Conservation (phyloP, 2,888 invertebrate species). For the Cantharis rustica region DNA sequence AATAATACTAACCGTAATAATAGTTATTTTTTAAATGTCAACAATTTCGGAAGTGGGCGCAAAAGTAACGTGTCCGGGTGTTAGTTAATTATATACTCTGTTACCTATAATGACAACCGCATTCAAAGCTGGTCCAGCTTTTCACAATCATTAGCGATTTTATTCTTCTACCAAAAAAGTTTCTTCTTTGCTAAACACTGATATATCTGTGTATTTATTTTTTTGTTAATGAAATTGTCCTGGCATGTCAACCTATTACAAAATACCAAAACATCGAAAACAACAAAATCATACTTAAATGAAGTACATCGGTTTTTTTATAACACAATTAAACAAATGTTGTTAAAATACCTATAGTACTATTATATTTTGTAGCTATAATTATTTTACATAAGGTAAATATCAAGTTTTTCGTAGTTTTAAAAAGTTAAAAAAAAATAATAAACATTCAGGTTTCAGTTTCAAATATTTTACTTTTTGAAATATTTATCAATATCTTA, state of each 20-base stretch:
- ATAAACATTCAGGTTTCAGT: too few species aligned
- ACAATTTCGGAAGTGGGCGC: slow-evolving; percentile 30
- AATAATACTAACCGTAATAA: slow-evolving; percentile 26
- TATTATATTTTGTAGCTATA: too few species aligned
- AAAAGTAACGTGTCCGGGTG: slow-evolving; percentile 26
- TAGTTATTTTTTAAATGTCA: slow-evolving; percentile 30
- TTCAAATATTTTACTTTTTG: too few species aligned
- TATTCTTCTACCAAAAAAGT: neutral
- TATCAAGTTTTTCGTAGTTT: too few species aligned
- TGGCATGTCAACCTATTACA: neutral
- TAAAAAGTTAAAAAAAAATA: too few species aligned
- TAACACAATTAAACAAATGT: too few species aligned
- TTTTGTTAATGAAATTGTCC: neutral
- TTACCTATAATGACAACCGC: slow-evolving; percentile 27
- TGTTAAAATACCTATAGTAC: too few species aligned
- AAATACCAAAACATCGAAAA: neutral
- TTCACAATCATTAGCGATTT: slow-evolving; percentile 26
- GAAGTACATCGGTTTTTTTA: too few species aligned
- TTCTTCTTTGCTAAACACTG: neutral
- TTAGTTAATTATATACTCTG: slow-evolving; percentile 28
- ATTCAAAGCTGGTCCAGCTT: slow-evolving; percentile 21
- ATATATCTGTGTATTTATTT: neutral
- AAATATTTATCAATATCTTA: too few species aligned
- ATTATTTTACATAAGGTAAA: too few species aligned
- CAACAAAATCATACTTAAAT: neutral